Evolutionary conservation across 2,113 vertebrate species (phyloP), one percentile per base, ranked within the genome.

Genomic region (Amazona vittata): DNA sequence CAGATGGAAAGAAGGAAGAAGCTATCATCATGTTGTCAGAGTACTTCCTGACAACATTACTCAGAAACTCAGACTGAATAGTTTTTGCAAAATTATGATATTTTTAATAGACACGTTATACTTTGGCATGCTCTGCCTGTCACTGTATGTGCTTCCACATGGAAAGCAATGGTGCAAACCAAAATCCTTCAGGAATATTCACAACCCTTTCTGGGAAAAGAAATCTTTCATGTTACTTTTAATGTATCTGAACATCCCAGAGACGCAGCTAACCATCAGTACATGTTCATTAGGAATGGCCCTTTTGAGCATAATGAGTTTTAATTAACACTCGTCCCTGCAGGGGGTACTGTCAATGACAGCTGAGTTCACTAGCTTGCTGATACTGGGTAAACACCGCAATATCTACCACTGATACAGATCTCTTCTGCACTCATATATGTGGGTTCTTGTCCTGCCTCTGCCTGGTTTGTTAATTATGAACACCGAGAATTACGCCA

Each of bases 301-400:
- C 78, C 84, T 95, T 95, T 82, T 86, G 86, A 3, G 5, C 62
- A 43, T 7, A 83, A 35, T 47, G 50, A 78, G 49, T 92, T 93
- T 94, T 96, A 96, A 95, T 96, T 96, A 97, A 73, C 43, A n/a
- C 26, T 89, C 86, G 62, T 89, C 62, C 44, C 88, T 75, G 86
- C 52, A 78, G 86, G 73, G 68, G 60, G 39, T 83, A 41, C 69
- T 90, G 55, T 50, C 41, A 84, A 29, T 53, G 87, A 53, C 91
- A 97, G 67, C 84, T 90, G 88, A 95, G 88, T 94, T 95, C 94
- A 71, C 76, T 44, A 39, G 21, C 33, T 92, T 89, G 43, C 70
- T 93, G 70, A 52, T 71, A 59, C 49, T 59, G 76, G 62, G 76
- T 94, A 89, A 96, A 90, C 69, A 81, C 57, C 1, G 1, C 3